Base-by-base conservation (phyloP, 2,888 invertebrate genomes). In the Polylopha cassiicola region DNA sequence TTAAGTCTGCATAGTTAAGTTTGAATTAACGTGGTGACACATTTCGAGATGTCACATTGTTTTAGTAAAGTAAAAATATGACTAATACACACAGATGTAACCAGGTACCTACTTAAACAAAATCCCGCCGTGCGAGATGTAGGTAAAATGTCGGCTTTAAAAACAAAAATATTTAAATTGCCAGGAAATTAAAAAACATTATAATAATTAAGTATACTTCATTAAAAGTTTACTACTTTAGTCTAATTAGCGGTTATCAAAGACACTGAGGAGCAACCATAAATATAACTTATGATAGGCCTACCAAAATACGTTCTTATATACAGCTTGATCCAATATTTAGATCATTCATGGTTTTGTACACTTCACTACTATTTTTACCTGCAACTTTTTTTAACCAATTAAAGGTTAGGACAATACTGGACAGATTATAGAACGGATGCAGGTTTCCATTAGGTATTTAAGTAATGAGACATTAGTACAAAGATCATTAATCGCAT, bases 241-340 rank as follows among this genome's bases (percentile, higher is more conserved):
- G 43, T 39, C 43, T 49, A 49, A 49, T 49, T 47, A 49, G 44
- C 39, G 21, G 47, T 38, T 43, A 41, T 45, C 39, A 39, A 37
- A 47, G 30, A 41, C 36, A 47, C 39, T 32, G 32, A 20, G 41
- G 21, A 29, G 28, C 23, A 15, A 7, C 24, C 24, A 41, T 41
- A 41, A 41, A 41, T 29, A 41, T 34, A 41, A 41, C 20, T 29
- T 34, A 34, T 39, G 39, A 21, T 21, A 33, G 11, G 15, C 14
- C 13, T 23, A 37, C 37, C 23, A 37, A n/a, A n/a, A n/a, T n/a
- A n/a, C n/a, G n/a, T 16, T 16, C 23, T 34, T 18, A 10, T 10
- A 33, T 41, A 30, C 34, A 34, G 29, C 22, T 8, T 29, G 29
- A 18, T 41, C 16, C 16, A 17, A 24, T 24, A 41, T 28, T 1